Evolutionary conservation across 2,113 vertebrate species (phyloP), one percentile per base, ranked within the genome.

Genomic region (Callionymus lyra): DNA sequence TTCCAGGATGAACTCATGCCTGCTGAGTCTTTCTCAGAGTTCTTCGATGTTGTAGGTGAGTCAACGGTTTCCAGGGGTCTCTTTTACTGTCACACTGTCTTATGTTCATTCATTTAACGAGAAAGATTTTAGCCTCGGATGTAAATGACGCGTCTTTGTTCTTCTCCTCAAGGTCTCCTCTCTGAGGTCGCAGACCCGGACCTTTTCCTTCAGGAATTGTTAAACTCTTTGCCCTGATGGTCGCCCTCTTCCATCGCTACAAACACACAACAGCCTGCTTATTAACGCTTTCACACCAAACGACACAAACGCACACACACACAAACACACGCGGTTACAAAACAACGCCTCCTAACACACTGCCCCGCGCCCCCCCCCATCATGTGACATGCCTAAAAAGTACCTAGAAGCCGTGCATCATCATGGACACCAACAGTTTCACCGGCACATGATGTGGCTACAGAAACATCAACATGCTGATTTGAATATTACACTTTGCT

Each of bases 1-100:
- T 98, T 98, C 87, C 95, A 98, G 88, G 95, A 98, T 67, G 93
- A 97, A 65, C 91, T 99, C 79, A 97, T 99, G 94, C 90, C 94
- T 0, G 94, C 94, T 1, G 93, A 98, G 79, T 95, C 91, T 37
- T 84, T 97, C 77, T 85, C 91, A 0, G 95, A 98, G 79, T 96
- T 96, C 71, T 69, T 93, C 51, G 95, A 98, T 31, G 91, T 87
- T 52, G 92, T 94, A 63, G 94, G 95, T 98, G 42, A 87, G 94
- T 87, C n/a, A n/a, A n/a, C n/a, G n/a, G n/a, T n/a, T n/a, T n/a
- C n/a, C n/a, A n/a, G n/a, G n/a, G n/a, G n/a, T n/a, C n/a, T n/a
- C n/a, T n/a, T n/a, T 36, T 5, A n/a, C 14, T 36, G 12, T 8
- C 6, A 36, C 12, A 36, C 14, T 6, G 5, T 8, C 12, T 8